phyloP scores from a whole-genome alignment of 2,888 invertebrate species.

The Artemia sp. region DNA sequence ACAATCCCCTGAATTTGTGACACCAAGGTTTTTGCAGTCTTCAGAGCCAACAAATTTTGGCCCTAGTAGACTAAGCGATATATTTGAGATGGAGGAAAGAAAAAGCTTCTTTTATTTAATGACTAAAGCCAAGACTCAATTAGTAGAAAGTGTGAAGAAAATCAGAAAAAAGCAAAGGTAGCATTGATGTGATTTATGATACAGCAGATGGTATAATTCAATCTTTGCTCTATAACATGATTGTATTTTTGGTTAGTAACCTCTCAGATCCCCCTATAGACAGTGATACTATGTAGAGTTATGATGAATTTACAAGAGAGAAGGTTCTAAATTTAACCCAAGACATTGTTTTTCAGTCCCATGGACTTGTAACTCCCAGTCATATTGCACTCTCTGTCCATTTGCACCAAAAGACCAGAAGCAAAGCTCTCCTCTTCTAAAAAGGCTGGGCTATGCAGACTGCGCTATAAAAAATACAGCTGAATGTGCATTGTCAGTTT shows the following conservation, averaged over 20 bases:
- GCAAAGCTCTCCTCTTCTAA: constrained; percentile 13
- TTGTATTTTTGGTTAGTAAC: neutral
- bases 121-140: neutral
- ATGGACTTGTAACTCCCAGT: neutral
- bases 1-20: neutral
- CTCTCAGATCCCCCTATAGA: neutral
- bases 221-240: neutral
- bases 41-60: neutral
- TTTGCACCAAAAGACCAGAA: neutral
- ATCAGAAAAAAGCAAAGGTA: neutral
- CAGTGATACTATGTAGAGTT: neutral
- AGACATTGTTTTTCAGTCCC: neutral
- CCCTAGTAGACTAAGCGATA: neutral
- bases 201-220: neutral
- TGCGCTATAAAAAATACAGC: neutral
- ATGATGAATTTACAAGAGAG: constrained; percentile 4
- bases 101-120: neutral
- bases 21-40: neutral
- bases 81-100: constrained; percentile 4
- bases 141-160: neutral
- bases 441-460: neutral
- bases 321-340: constrained; percentile 13
- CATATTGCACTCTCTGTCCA: neutral
- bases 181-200: constrained; percentile 6
- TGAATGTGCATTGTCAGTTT: too few relatives aligned